Base-by-base conservation (phyloP, 37 sponge, comb jelly and placozoan genomes). In the Cladorhizidae sp. region DNA sequence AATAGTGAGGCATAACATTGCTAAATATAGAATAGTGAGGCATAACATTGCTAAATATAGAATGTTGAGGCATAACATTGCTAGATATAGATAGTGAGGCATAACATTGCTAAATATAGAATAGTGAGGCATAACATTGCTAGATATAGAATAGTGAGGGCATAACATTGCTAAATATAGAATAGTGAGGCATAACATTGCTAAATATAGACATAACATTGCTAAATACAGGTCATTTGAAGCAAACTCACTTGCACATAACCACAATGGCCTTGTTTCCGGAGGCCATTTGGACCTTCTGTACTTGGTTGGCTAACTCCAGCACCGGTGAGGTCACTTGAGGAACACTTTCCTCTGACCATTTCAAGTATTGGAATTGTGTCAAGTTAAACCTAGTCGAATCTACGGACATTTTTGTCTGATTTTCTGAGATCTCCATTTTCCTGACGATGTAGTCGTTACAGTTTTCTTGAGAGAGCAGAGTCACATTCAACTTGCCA, bases 161-260 rank as follows among this genome's bases (percentile, higher is more conserved):
- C 49, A 45, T 45, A 45, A 5, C 49, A 45, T 45, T 45, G 49
- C 9, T 9, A 45, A 45, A 45, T 45, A 45, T n/a, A n/a, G n/a
- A 45, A 9, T 45, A 45, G 49, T 45, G 49, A 5, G 9, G 5
- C 49, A 45, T 45, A 45, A 5, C 49, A 45, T 45, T 45, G 49
- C 9, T 9, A 45, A 45, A 45, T 45, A 45, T n/a, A n/a, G n/a
- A n/a, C n/a, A n/a, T n/a, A n/a, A n/a, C n/a, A n/a, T n/a, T n/a
- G n/a, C n/a, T n/a, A n/a, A n/a, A n/a, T n/a, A n/a, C n/a, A n/a
- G n/a, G n/a, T n/a, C n/a, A n/a, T n/a, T n/a, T n/a, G n/a, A n/a
- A n/a, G n/a, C n/a, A n/a, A n/a, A n/a, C 75, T 68, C 52, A 93
- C 93, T 81, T 89, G 93, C 93, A 93, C 67, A 77, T 63, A 32